Conservation (phyloP, 2,797 vertebrate genomes). For the Kryptolebias ocellatus region DNA sequence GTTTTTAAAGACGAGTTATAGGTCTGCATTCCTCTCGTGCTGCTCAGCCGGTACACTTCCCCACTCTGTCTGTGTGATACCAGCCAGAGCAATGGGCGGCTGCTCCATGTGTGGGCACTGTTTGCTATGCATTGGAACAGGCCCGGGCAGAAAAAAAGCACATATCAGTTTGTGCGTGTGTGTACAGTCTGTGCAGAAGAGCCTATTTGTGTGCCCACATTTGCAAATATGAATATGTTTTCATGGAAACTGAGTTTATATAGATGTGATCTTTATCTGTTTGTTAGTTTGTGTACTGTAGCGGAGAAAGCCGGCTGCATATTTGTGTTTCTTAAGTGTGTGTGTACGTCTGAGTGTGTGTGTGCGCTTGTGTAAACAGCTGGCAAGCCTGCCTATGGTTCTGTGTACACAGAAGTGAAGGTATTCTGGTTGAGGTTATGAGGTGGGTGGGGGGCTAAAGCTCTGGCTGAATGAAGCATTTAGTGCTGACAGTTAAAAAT, state of each 20-base stretch:
- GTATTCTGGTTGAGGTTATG: conserved; percentile 79
- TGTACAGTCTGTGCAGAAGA: conserved; percentile 26
- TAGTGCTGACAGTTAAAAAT: conserved; percentile 83
- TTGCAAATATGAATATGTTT: conserved; percentile 60
- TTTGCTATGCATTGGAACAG: conserved; percentile 65
- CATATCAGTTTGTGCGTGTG: conserved; percentile 30
- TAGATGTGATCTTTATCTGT: conserved; percentile 59
- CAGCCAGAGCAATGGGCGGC: conserved; percentile 67
- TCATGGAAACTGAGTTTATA: conserved; percentile 57
- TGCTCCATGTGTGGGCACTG: conserved; percentile 70
- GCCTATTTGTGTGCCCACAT: conserved; percentile 44
- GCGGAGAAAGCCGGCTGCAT: conserved; percentile 44
- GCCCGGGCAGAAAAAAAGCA: conserved; percentile 61
- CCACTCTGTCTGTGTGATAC: conserved; percentile 72
- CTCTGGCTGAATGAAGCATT: conserved; percentile 80
- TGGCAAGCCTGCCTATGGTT: conserved; percentile 73
- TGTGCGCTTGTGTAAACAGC: conserved; percentile 73
- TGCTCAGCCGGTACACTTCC: conserved; percentile 75
- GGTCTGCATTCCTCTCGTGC: conserved; percentile 81
- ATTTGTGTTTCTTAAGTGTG: conserved; percentile 50
- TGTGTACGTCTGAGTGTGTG: conserved; percentile 51
- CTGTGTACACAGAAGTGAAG: conserved; percentile 77
- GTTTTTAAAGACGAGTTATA: conserved; percentile 77
- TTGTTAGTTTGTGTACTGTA: conserved; percentile 32
- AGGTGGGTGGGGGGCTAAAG: conserved; percentile 70